Evolutionary conservation across 2,113 vertebrate species (phyloP).

Genomic region (Ictalurus furcatus): DNA sequence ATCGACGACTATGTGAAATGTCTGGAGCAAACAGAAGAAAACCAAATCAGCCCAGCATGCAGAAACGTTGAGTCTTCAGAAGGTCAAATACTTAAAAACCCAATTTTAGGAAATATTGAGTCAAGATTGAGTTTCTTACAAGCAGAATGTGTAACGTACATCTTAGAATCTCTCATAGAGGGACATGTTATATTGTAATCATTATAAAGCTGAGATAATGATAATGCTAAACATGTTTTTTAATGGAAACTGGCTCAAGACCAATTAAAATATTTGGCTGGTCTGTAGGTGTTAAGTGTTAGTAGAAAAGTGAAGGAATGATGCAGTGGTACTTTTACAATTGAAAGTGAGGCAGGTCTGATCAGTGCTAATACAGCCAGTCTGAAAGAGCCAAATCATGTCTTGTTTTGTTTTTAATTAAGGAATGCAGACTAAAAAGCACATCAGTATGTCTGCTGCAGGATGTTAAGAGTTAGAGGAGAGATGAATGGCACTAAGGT

Average conservation of each 20-base stretch:
- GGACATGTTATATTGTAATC: neutral
- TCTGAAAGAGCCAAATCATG: neutral
- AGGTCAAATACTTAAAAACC: slow-evolving; percentile 6
- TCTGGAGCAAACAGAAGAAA: slow-evolving; percentile 26
- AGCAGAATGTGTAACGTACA: neutral
- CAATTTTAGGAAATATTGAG: neutral
- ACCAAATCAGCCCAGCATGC: neutral
- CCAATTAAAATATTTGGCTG: slow-evolving; percentile 21
- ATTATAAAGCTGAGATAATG: neutral
- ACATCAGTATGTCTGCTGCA: neutral
- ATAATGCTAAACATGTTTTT: neutral
- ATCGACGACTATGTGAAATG: slow-evolving; percentile 9
- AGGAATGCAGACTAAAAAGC: neutral
- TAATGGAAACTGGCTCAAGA: neutral
- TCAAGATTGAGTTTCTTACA: neutral
- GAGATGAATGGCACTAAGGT: neutral
- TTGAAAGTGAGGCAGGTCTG: neutral
- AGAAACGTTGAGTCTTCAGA: neutral
- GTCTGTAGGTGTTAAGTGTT: neutral
- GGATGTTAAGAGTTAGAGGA: neutral
- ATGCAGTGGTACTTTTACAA: slow-evolving; percentile 27
- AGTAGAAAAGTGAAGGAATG: slow-evolving; percentile 26
- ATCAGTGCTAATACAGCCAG: slow-evolving; percentile 21
- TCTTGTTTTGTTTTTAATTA: neutral
- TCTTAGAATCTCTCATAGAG: neutral